Base-by-base conservation (phyloP, 2,797 vertebrate genomes). In the Alauda arvensis region DNA sequence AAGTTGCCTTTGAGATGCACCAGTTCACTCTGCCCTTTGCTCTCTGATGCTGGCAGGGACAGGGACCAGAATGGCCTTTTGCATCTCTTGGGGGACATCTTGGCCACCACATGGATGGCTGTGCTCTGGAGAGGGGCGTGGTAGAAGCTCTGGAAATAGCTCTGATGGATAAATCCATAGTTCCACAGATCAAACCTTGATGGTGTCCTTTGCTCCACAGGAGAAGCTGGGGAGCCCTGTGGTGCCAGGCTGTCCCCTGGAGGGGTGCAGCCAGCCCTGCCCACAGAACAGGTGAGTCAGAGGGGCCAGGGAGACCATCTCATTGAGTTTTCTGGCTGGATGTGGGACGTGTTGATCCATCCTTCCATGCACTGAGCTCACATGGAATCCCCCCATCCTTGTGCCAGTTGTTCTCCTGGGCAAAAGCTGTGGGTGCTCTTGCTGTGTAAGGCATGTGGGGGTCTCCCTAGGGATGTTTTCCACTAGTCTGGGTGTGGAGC, bases 241-340 rank as follows among this genome's bases (percentile, higher is more conserved):
- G 85, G 46, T 9, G 4, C 24, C 19, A 45, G 3, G 1, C 62
- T 85, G 46, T 45, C 72, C 23, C 61, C 70, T 1, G 40, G 14
- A 4, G 69, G 14, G 43, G 61, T 43, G 34, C 81, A 87, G 46
- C 46, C 77, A 62, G 37, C 25, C 9, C 29, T 83, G 76, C 69
- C 80, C 14, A 29, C 31, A 61, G 75, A 85, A 34, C 92, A 95
- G 95, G 96, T 97, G 81, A 95, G 96, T 68, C n/a, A 43, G 51
- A 45, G 21, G 9, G 21, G 15, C 43, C 40, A 51, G 39, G 26
- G 12, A 34, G 0, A 45, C 20, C 19, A 48, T 40, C 10, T 18
- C 6, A 28, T 0, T 23, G 43, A 4, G n/a, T 9, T 4, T 6
- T 4, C 23, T 4, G 4, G 18, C 8, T 48, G 13, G 4, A 67